Evolutionary conservation across 2,797 vertebrate genomes (phyloP), one percentile per base, ranked within the genome.

Genomic region (Gymnoscopelus microlampas): DNA sequence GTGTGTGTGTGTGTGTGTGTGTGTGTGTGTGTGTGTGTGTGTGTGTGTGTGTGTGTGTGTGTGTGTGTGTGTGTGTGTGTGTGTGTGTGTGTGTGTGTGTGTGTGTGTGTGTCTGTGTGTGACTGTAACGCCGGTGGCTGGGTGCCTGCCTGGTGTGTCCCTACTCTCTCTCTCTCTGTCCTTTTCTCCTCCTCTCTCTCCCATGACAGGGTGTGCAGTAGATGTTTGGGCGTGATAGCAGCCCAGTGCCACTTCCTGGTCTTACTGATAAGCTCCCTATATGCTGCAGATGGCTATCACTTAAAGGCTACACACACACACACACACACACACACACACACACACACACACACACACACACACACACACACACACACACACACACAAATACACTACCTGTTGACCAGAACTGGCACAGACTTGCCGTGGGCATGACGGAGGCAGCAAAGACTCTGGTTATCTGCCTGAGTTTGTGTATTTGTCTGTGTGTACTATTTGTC

Each of bases 201-300:
- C 73, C 63, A 70, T 91, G 91, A 91, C 87, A 82, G 88, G 89
- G 88, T 91, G 86, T 87, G 78, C 84, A 88, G 85, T 84, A 92
- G 93, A 95, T 94, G 83, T 78, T 86, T 77, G 80, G 80, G 86
- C 78, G 77, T 56, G 93, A 94, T 94, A 92, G 85, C 53, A 69
- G 80, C 83, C 85, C 87, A 86, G 86, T 86, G 88, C 87, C 86
- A 91, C 93, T 94, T 95, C 92, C 93, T 92, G 91, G 88, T 90
- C 87, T 85, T 80, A 73, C 85, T 67, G 92, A 94, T 95, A 92
- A 94, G 88, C 87, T 87, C 80, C 88, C 73, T 69, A 83, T 69
- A 83, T 85, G 85, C 90, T 87, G 88, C 90, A 89, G 92, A 93
- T 94, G 87, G 85, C 88, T 91, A 94, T 94, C 92, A 89, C 79